Evolutionary conservation across 2,113 vertebrate genomes (phyloP).

Genomic region (Natator depressus): DNA sequence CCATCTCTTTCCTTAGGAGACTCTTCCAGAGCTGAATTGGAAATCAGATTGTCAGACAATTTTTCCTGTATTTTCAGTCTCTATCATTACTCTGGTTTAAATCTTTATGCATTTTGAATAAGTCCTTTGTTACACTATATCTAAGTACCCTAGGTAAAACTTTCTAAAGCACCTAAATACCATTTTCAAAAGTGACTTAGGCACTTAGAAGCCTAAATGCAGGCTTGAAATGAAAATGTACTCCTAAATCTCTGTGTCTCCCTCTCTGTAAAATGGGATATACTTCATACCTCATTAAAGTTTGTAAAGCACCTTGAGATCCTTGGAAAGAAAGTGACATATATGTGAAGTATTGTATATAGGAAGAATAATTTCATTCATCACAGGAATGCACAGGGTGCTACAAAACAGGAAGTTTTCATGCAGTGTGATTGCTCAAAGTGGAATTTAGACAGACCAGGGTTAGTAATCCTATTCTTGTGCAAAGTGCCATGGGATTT

Average conservation of each 20-base stretch:
- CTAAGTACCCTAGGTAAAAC: not conserved
- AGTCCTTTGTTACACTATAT: not conserved
- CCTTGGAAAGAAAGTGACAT: not conserved
- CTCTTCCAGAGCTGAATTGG: not conserved
- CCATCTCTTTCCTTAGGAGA: not conserved
- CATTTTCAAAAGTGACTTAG: not conserved
- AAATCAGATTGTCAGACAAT: not conserved
- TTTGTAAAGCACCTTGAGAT: not conserved
- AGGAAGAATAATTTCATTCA: not conserved
- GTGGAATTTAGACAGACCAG: not conserved
- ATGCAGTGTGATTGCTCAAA: not conserved
- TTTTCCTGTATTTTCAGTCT: not conserved
- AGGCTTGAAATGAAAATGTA: not conserved
- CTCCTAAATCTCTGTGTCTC: not conserved
- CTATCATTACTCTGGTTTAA: not conserved
- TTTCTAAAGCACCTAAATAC: not conserved
- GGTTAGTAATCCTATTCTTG: not conserved
- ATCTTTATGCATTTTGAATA: not conserved
- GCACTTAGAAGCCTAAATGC: not conserved
- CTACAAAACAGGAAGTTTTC: not conserved
- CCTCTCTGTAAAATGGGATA: not conserved
- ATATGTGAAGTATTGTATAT: not conserved
- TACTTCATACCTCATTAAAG: not conserved
- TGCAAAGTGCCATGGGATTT: not conserved
- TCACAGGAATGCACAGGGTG: not conserved